Conservation (phyloP, 2,888 invertebrate genomes). For the Ametastegia equiseti region DNA sequence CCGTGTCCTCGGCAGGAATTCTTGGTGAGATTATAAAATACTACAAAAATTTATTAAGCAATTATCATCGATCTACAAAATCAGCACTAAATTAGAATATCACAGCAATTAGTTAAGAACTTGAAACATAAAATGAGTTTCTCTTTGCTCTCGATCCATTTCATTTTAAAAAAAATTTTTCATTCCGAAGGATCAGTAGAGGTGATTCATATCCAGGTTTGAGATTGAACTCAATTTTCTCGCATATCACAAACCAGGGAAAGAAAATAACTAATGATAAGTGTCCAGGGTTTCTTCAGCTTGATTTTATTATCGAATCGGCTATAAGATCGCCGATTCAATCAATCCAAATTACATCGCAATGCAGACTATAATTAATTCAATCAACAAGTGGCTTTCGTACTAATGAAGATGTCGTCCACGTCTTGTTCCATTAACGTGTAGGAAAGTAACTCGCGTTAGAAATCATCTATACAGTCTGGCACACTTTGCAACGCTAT, state of each 20-base stretch:
- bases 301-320: neutral
- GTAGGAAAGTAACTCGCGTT: slow-evolving; percentile 64
- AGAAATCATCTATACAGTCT: slow-evolving; percentile 56
- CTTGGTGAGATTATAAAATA: slow-evolving; percentile 66
- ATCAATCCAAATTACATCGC: neutral
- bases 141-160: too few species aligned
- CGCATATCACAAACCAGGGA: too few species aligned
- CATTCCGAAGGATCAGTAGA: too few species aligned
- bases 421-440: slow-evolving; percentile 55
- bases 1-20: slow-evolving; percentile 70
- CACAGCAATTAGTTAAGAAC: too few species aligned
- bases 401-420: slow-evolving; percentile 47
- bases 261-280: too few species aligned
- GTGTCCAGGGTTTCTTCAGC: too few species aligned
- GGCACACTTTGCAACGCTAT: slow-evolving; percentile 57
- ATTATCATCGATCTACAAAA: neutral
- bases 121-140: too few species aligned
- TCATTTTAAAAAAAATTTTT: too few species aligned
- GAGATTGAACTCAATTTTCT: too few species aligned
- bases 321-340: neutral
- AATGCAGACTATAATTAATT: slow-evolving; percentile 6
- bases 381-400: slow-evolving; percentile 1
- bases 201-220: too few species aligned
- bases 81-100: too few species aligned
- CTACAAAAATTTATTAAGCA: neutral